These are phyloP conservation scores for Frankliniella fusca DNA, from an alignment of 2,888 invertebrate genomes.

Conservation along the genomic window DNA sequence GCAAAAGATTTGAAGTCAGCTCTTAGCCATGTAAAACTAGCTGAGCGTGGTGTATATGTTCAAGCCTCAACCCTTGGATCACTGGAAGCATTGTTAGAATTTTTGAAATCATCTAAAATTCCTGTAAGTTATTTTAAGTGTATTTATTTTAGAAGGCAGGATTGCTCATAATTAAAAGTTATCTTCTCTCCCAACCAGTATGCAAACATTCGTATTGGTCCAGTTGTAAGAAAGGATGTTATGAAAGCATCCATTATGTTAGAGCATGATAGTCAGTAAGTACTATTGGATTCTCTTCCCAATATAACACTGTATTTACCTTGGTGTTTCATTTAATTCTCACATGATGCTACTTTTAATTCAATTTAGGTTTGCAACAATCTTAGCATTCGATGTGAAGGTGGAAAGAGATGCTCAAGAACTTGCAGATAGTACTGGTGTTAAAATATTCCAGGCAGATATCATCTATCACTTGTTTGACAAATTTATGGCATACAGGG, in stretches of 20 bases:
- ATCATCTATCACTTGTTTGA: slow-evolving; percentile 99
- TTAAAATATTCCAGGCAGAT: slow-evolving; percentile 96
- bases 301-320: no score
- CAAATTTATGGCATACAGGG: slow-evolving; percentile 88
- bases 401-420: slow-evolving; percentile 97
- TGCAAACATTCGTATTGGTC: slow-evolving; percentile 96
- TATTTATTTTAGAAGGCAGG: no score
- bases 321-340: neutral
- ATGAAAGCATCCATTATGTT: slow-evolving; percentile 99
- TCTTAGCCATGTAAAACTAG: slow-evolving; percentile 84
- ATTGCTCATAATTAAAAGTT: no score
- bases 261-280: slow-evolving; percentile 93
- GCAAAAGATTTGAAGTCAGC: slow-evolving; percentile 82
- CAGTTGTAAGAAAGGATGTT: slow-evolving; percentile 97
- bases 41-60: slow-evolving; percentile 94
- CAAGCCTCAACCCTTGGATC: slow-evolving; percentile 99
- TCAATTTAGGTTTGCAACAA: slow-evolving; percentile 77
- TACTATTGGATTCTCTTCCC: slow-evolving; percentile 40
- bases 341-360: slow-evolving; percentile 4
- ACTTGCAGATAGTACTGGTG: slow-evolving; percentile 87
- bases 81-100: slow-evolving; percentile 91
- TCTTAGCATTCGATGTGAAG: slow-evolving; percentile 99
- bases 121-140: slow-evolving; percentile 64
- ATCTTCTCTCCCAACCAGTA: slow-evolving; percentile 58
- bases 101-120: slow-evolving; percentile 85